Conservation (phyloP, 2,888 invertebrate genomes). For the Malthinus flaveolus region DNA sequence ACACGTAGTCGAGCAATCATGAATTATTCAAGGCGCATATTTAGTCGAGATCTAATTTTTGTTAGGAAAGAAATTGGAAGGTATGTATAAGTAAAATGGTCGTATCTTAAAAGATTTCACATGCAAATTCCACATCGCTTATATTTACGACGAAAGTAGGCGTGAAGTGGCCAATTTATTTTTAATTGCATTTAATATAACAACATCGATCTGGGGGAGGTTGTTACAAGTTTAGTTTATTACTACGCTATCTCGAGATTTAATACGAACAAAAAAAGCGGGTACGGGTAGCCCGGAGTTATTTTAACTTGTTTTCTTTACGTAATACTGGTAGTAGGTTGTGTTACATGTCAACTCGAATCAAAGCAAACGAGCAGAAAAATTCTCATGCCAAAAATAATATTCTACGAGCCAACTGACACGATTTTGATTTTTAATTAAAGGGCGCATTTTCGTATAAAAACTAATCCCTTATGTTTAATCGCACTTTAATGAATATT, state of each 20-base stretch:
- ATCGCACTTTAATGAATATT: conserved; percentile 15
- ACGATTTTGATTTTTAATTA: conserved; percentile 16
- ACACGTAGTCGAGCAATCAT: conserved; percentile 36
- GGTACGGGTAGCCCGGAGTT: conserved; percentile 15
- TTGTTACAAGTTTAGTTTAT: not conserved
- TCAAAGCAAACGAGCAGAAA: conserved; percentile 28
- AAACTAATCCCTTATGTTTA: not conserved
- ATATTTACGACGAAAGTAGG: too few relatives aligned
- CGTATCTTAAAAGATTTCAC: too few relatives aligned
- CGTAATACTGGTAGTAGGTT: conserved; percentile 43
- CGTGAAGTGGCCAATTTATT: too few relatives aligned
- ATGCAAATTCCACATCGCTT: too few relatives aligned
- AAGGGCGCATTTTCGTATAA: too few relatives aligned
- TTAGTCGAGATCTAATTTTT: conserved; percentile 38
- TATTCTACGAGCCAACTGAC: conserved; percentile 34
- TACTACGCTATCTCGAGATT: conserved; percentile 1
- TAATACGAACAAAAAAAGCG: conserved; percentile 8
- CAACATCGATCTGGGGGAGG: too few relatives aligned
- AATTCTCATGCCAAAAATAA: conserved; percentile 32
- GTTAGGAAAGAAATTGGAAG: conserved; percentile 20
- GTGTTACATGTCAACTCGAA: conserved; percentile 39
- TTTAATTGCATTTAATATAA: too few relatives aligned
- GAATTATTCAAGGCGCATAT: conserved; percentile 40
- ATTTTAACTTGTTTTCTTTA: conserved; percentile 32
- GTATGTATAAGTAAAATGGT: too few relatives aligned